Base-by-base conservation (phyloP, 2,113 vertebrate species). In the Rana temporaria region DNA sequence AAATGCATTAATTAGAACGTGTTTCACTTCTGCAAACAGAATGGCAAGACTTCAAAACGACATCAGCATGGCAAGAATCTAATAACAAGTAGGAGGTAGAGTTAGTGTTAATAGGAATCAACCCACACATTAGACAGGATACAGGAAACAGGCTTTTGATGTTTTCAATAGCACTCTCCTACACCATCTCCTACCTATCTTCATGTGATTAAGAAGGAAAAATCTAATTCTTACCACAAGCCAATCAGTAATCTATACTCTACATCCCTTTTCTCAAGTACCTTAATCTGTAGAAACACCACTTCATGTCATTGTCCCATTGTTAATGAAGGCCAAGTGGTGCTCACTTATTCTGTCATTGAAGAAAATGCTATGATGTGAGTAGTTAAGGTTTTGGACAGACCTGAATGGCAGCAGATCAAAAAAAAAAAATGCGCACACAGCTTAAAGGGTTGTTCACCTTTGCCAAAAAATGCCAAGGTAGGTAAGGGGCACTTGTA, bases 161-260 rank as follows among this genome's bases (percentile, higher is more conserved):
- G 71, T 75, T 75, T 53, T 67, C 26, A 82, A 65, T 53, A 67
- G n/a, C 63, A 20, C 8, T 56, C 80, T 24, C 71, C 71, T 63
- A 67, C 80, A 57, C n/a, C n/a, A n/a, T n/a, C n/a, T n/a, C 62
- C 38, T 38, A 14, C 56, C 76, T 11, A 22, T 57, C 53, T 68
- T 68, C 52, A 59, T 68, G 55, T 22, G n/a, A 55, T 79, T 59
- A 77, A 53, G 20, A 6, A 24, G 60, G 34, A 38, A 30, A 77
- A 77, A 79, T 38, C 9, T 18, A 68, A 32, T 68, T 38, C 52
- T 56, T 75, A 74, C 26, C 32, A 53, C 20, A 9, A 73, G 52
- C 19, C 42, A 42, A 38, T 64, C 30, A 34, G 24, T 53, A 72
- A 63, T 72, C 78, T 69, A 52, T n/a, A n/a, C n/a, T n/a, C n/a